These are phyloP conservation scores for Volucella zonaria DNA, from an alignment of 2,888 invertebrate genomes.

Conservation along the genomic window DNA sequence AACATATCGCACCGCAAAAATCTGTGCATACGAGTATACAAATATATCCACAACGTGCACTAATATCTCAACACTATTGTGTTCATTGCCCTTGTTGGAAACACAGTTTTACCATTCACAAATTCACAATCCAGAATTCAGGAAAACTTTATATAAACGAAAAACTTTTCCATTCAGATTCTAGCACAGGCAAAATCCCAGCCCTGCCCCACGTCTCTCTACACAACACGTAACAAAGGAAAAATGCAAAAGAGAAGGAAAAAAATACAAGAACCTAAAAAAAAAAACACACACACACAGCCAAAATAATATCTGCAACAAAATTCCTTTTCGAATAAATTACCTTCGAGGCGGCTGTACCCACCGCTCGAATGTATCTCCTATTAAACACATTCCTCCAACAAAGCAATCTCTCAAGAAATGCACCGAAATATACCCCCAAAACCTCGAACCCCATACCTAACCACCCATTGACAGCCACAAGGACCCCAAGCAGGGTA, in stretches of 20 bases:
- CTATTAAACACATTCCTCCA: constrained; percentile 69
- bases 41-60: neutral
- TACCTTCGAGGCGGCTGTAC: constrained; percentile 48
- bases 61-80: constrained; percentile 6
- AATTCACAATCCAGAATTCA: constrained; percentile 26
- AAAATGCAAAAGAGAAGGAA: constrained; percentile 22
- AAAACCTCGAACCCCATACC: constrained; percentile 1
- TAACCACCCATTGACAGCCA: constrained; percentile 62
- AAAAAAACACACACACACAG: constrained; percentile 33
- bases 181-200: constrained; percentile 46
- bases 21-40: constrained; percentile 13
- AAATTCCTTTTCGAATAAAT: constrained; percentile 74
- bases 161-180: constrained; percentile 70
- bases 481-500: constrained; percentile 64
- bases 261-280: constrained; percentile 29
- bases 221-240: constrained; percentile 38
- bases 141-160: constrained; percentile 69
- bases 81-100: constrained; percentile 51
- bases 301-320: constrained; percentile 67
- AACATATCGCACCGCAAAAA: constrained; percentile 27
- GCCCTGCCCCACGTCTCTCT: constrained; percentile 8
- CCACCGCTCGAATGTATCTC: constrained; percentile 26
- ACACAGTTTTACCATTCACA: neutral
- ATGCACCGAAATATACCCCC: constrained; percentile 51
- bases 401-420: constrained; percentile 70